A percentile compares a stretch with the other conserved stretches of the same genome.
Evolutionary conservation across 2,888 invertebrate species (phyloP).

Genomic region (Agrilus mali): DNA sequence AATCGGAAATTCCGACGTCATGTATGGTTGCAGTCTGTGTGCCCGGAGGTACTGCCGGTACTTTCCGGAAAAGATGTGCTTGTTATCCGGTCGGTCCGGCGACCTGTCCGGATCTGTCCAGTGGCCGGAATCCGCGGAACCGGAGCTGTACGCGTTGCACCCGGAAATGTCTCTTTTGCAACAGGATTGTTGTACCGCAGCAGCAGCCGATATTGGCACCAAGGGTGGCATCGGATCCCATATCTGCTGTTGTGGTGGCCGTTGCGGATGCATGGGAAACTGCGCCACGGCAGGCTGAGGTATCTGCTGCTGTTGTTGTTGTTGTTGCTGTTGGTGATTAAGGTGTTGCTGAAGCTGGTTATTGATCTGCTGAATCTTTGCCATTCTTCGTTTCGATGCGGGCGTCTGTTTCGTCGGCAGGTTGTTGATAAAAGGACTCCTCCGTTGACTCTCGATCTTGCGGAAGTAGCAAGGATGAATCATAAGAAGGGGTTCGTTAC

Average conservation of each 20-base stretch:
- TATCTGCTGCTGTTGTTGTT: conserved; percentile 27
- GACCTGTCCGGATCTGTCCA: conserved; percentile 32
- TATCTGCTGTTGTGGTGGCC: conserved; percentile 15
- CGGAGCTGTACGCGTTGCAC: conserved; percentile 26
- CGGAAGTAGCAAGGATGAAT: conserved; percentile 84
- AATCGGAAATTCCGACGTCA: conserved; percentile 34
- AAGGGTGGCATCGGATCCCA: conserved; percentile 26
- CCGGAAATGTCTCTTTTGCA: conserved; percentile 29
- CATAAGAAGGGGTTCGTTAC: conserved; percentile 76
- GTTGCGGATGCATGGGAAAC: conserved; percentile 19
- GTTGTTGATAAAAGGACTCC: conserved; percentile 75
- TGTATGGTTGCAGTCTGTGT: conserved; percentile 45
- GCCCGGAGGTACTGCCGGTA: conserved; percentile 45
- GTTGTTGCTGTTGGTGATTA: conserved; percentile 25
- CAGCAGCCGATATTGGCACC: conserved; percentile 27
- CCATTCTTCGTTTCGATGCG: conserved; percentile 1
- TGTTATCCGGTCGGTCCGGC: conserved; percentile 29
- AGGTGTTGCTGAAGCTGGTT: conserved; percentile 20
- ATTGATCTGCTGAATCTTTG: conserved; percentile 14
- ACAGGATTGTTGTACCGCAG: conserved; percentile 22
- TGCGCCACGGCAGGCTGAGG: conserved; percentile 28
- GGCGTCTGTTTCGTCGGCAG: conserved; percentile 39
- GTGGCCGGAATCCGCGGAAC: conserved; percentile 28
- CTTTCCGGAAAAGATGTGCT: conserved; percentile 38
- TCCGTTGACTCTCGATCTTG: conserved; percentile 70